Base-by-base conservation (phyloP, 2,888 invertebrate genomes). In the Deroplatys truncata region DNA sequence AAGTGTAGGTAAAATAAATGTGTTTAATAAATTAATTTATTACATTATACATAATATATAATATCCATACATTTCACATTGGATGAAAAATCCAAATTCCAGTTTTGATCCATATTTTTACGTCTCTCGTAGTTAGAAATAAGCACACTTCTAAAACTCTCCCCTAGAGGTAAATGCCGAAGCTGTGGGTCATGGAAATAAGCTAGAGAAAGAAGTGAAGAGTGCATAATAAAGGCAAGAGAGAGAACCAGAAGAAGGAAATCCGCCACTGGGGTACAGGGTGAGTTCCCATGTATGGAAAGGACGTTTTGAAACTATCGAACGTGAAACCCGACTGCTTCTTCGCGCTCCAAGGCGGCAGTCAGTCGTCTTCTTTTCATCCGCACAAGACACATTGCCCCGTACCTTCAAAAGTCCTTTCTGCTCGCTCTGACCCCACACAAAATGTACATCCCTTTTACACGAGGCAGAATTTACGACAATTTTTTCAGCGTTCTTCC, bases 401-500 rank as follows among this genome's bases (percentile, higher is more conserved):
- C n/a, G 86, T 88, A 85, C 90, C 88, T 88, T 90, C 90, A 90
- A 20, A 86, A 56, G 85, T n/a, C 72, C 86, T 85, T 90, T 88
- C 56, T 86, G 82, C 35, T 28, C 25, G 56, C 56, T 72, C 56
- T 72, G 56, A 28, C n/a, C 82, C 82, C 86, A 90, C 88, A 90
- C 88, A 90, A 90, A 89, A 89, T 72, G 85, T 82, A 89, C 89
- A 89, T 89, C 82, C 88, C 72, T 85, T 89, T 90, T 90, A 91
- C 90, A 91, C 88, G 88, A 86, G 87, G 88, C 88, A 88, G 89
- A 90, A 91, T 91, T 91, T 91, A 91, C 90, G 91, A 90, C 90
- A 90, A 87, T 89, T 90, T 90, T 89, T 90, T 90, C 89, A 86
- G 88, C 84, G 86, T 85, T 86, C 87, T 88, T 89, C 56, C 43